Conservation (phyloP, 1,140 invertebrate species). For the Vollenhovia emeryi region DNA sequence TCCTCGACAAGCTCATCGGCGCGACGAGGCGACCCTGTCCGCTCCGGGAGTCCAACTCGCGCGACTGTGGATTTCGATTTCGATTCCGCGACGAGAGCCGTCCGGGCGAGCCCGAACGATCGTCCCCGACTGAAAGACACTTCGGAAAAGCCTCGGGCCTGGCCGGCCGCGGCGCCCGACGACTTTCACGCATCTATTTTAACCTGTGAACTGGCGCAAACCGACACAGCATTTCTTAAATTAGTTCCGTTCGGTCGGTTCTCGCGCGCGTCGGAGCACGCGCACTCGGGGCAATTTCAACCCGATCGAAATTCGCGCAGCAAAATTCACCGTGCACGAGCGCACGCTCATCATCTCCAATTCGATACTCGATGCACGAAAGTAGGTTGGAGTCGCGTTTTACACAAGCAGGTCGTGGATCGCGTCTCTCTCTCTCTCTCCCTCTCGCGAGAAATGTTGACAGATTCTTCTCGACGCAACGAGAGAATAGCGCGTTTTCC, state of each 20-base stretch:
- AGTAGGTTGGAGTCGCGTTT: conserved; percentile 74
- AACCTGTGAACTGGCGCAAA: conserved; percentile 83
- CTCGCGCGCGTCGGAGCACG: conserved; percentile 63
- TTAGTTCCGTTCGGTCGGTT: conserved; percentile 82
- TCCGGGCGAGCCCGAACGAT: too few relatives aligned
- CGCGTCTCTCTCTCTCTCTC: neutral
- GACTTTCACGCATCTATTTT: conserved; percentile 84
- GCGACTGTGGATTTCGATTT: neutral
- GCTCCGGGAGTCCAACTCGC: too few relatives aligned
- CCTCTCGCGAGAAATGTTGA: neutral
- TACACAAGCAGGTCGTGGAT: conserved; percentile 76
- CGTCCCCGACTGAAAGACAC: conserved; percentile 18
- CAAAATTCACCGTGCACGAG: neutral
- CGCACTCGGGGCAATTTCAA: conserved; percentile 52
- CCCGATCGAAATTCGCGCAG: neutral
- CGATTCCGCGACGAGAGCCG: too few relatives aligned
- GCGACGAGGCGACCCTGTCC: neutral
- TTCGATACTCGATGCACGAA: conserved; percentile 63
- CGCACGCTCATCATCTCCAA: neutral
- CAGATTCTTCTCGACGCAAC: too few relatives aligned
- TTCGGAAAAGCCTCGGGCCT: conserved; percentile 43
- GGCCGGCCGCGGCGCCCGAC: conserved; percentile 45
- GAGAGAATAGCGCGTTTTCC: too few relatives aligned
- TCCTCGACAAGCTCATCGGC: neutral
- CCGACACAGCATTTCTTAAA: conserved; percentile 83